Base-by-base conservation (phyloP, 2,797 vertebrate genomes). In the Anguilla pacifica region DNA sequence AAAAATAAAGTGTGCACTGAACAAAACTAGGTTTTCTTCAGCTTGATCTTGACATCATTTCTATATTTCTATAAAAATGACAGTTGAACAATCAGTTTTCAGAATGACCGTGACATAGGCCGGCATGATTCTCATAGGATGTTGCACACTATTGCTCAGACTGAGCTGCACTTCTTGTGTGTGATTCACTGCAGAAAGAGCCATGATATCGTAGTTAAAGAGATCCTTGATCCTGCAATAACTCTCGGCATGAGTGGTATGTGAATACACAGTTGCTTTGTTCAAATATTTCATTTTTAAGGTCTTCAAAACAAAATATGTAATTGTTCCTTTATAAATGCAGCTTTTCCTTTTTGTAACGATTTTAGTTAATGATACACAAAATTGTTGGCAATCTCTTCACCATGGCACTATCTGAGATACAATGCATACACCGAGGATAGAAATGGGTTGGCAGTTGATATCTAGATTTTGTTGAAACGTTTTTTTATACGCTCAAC, bases 201-300 rank as follows among this genome's bases (percentile, higher is more conserved):
- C 4, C n/a, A 7, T 28, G 64, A 2, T 70, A 25, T 61, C 19
- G 35, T 51, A 5, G 64, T 31, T 51, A 3, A 55, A 6, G 72
- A 19, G 51, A 86, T 79, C n/a, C 72, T 59, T 77, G 46, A 74
- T 86, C 57, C 46, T 11, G 39, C 61, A 46, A 90, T 13, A 85
- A n/a, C 13, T 51, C 6, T 51, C 86, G 43, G 0, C 43, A 46
- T 46, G 74, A 72, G 81, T 83, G 59, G 53, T 31, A 81, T 84
- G 46, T 85, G 19, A 46, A 70, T 43, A 9, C 49, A 51, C 83
- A 84, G 3, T 85, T 77, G 15, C 35, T n/a, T 83, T 88, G 83
- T 31, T 31, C 61, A 89, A 88, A 89, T 87, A 59, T 77, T 70
- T 49, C 31, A 74, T 88, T 83, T 53, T 72, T 19, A 46, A 85